Evolutionary conservation across 2,797 vertebrate genomes (phyloP).

Genomic region (Apodemus agrarius): DNA sequence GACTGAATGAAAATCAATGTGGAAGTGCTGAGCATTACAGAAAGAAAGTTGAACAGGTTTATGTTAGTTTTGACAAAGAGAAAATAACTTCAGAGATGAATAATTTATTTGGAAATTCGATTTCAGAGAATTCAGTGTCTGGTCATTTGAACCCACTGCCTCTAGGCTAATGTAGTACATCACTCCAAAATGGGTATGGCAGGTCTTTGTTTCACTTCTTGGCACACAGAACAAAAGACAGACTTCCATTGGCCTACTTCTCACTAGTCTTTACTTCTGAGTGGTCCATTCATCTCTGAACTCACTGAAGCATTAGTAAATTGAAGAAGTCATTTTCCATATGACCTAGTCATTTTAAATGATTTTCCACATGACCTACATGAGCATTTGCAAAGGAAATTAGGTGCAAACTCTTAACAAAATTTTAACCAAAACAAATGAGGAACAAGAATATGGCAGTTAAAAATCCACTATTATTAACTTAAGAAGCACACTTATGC

Average conservation of each 20-base stretch:
- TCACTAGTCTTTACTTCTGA: not conserved
- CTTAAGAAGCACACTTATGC: not conserved
- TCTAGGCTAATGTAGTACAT: not conserved
- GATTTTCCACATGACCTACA: too few relatives aligned
- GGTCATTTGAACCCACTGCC: not conserved
- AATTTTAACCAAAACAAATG: not conserved
- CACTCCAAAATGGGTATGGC: not conserved
- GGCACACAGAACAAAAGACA: not conserved
- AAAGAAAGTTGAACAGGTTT: not conserved
- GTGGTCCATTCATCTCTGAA: not conserved
- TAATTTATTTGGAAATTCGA: not conserved
- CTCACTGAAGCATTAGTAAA: not conserved
- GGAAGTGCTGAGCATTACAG: not conserved
- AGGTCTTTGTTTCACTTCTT: not conserved
- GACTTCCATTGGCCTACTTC: not conserved
- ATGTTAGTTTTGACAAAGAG: not conserved
- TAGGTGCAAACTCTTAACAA: not conserved
- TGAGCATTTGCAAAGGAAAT: not conserved
- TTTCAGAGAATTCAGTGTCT: not conserved
- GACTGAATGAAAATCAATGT: not conserved
- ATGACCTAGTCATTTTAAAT: not conserved
- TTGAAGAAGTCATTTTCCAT: not conserved
- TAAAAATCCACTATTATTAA: not conserved
- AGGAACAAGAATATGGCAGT: not conserved
- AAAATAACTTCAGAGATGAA: not conserved